phyloP scores from a whole-genome alignment of 2,113 vertebrate genomes.

The Sylvietta virens region DNA sequence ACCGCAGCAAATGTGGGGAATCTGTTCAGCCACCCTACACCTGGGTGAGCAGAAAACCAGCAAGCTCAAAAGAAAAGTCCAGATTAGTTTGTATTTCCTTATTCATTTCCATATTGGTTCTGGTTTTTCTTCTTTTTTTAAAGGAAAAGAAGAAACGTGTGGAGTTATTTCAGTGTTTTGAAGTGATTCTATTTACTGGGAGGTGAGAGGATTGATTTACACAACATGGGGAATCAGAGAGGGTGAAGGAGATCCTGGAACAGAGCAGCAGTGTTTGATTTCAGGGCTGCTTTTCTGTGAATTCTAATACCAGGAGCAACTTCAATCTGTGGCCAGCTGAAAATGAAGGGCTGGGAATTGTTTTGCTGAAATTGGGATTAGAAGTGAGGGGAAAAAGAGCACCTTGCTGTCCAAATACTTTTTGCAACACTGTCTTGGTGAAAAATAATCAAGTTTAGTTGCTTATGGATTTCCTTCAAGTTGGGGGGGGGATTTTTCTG shows the following conservation, averaged over 20 bases:
- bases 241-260: background rate
- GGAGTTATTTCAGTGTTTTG: background rate
- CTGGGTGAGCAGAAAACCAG: background rate
- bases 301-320: background rate
- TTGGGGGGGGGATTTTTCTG: background rate
- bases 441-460: background rate
- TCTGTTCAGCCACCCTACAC: background rate
- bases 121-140: background rate
- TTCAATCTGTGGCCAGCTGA: background rate
- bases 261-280: background rate
- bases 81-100: background rate
- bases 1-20: background rate
- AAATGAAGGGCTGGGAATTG: background rate
- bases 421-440: rapidly evolving
- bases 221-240: background rate
- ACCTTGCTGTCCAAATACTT: rapidly evolving
- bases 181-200: background rate
- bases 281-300: background rate
- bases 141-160: background rate
- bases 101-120: background rate
- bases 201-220: slow-evolving; percentile 16
- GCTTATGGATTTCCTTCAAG: background rate
- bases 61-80: background rate
- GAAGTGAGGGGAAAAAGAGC: background rate
- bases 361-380: background rate